A percentile compares a stretch with the other conserved stretches of the same genome.
Conservation (phyloP, 1,140 invertebrate species). For the Ditylenchus dipsaci region DNA sequence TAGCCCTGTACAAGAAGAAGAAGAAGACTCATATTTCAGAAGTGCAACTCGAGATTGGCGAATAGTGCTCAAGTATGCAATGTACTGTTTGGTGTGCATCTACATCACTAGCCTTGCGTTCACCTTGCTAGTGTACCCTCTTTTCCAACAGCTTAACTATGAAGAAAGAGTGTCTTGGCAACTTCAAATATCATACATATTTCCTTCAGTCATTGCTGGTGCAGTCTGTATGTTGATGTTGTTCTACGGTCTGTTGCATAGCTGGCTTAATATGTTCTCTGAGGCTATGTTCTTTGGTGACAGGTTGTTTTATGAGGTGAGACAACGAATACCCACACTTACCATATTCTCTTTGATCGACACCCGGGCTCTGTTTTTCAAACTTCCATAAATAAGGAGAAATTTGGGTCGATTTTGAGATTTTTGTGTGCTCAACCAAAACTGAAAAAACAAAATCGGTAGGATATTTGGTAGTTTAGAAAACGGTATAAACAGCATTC, state of each 20-base stretch:
- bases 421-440: no score
- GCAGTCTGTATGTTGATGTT: slow-evolving; percentile 49
- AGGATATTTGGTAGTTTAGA: no score
- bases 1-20: background rate
- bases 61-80: slow-evolving; percentile 38
- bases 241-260: slow-evolving; percentile 55
- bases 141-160: slow-evolving; percentile 27
- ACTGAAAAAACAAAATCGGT: no score
- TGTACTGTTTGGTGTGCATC: slow-evolving; percentile 47
- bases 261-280: slow-evolving; percentile 51
- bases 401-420: no score
- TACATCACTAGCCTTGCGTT: slow-evolving; percentile 53
- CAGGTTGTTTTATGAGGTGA: slow-evolving; percentile 49
- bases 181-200: slow-evolving; percentile 36
- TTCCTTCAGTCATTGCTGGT: slow-evolving; percentile 53
- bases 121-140: slow-evolving; percentile 45
- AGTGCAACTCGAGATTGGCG: slow-evolving; percentile 40
- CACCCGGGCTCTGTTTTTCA: no score
- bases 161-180: slow-evolving; percentile 9
- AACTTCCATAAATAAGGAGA: no score
- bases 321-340: background rate
- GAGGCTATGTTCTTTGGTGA: slow-evolving; percentile 54
- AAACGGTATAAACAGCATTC: background rate
- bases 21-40: slow-evolving; percentile 11
- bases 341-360: no score